phyloP scores from a whole-genome alignment of 2,888 invertebrate species.

The Zaprionus bogoriensis region DNA sequence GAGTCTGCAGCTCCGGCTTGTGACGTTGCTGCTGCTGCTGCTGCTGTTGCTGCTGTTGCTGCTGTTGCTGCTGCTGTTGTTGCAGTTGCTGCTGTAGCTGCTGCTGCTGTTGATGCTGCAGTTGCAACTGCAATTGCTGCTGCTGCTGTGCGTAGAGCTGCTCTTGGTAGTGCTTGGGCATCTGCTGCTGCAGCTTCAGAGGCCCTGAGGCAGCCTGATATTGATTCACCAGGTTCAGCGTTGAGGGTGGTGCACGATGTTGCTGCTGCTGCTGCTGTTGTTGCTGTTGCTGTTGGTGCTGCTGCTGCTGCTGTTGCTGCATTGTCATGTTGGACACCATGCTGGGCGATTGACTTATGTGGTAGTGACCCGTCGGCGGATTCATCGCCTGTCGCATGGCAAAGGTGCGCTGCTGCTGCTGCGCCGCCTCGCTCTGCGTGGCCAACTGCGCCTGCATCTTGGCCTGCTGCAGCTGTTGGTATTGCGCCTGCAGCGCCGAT shows the following conservation, averaged over 20 bases:
- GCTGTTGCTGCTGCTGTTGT: constrained; percentile 60
- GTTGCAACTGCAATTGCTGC: constrained; percentile 67
- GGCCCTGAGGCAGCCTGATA: constrained; percentile 82
- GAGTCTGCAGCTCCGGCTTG: constrained; percentile 71
- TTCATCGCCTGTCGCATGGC: constrained; percentile 86
- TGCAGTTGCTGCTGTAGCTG: constrained; percentile 65
- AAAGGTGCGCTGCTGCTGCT: constrained; percentile 87
- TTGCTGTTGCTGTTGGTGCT: constrained; percentile 57
- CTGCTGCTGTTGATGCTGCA: constrained; percentile 50
- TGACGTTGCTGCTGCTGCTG: constrained; percentile 78
- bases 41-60: constrained; percentile 64
- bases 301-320: constrained; percentile 64
- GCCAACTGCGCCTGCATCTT: constrained; percentile 86
- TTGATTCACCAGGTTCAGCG: constrained; percentile 81
- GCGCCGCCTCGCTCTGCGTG: constrained; percentile 86
- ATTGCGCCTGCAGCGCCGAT: constrained; percentile 84
- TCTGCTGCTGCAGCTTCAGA: constrained; percentile 73
- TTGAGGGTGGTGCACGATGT: constrained; percentile 81
- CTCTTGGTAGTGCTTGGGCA: constrained; percentile 71
- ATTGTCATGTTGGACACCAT: constrained; percentile 77
- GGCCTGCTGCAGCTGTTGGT: constrained; percentile 87
- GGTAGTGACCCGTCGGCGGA: constrained; percentile 84
- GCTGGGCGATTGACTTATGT: constrained; percentile 81
- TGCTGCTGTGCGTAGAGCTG: constrained; percentile 64
- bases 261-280: constrained; percentile 69